Conservation (phyloP, 2,797 vertebrate genomes). For the Valencia hispanica region DNA sequence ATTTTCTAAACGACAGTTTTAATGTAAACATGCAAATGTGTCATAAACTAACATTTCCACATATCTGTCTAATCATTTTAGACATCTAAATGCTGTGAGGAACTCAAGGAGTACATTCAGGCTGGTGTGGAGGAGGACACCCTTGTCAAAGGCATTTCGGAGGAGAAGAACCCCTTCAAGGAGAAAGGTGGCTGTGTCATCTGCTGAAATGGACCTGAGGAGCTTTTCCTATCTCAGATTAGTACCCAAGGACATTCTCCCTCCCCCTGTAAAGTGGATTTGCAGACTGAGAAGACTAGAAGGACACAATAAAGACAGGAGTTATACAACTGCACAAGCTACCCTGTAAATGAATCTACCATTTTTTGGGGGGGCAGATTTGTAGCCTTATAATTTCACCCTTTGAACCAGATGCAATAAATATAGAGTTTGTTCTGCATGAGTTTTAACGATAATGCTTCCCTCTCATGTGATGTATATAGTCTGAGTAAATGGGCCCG, state of each 20-base stretch:
- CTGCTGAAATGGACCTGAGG: conserved; percentile 81
- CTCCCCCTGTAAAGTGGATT: conserved; percentile 59
- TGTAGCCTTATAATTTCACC: conserved; percentile 48
- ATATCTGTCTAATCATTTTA: conserved; percentile 55
- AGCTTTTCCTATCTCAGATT: conserved; percentile 67
- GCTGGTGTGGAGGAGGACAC: conserved; percentile 88
- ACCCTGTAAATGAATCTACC: conserved; percentile 52
- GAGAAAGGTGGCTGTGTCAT: conserved; percentile 96
- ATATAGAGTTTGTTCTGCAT: conserved; percentile 55
- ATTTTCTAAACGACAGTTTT: not conserved
- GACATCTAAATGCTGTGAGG: conserved; percentile 97
- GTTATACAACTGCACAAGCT: conserved; percentile 41
- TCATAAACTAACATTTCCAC: not conserved
- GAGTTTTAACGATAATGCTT: conserved; percentile 42
- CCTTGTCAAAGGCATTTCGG: conserved; percentile 93
- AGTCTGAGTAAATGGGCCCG: conserved; percentile 39
- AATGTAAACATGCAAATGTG: not conserved
- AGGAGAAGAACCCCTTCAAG: conserved; percentile 98
- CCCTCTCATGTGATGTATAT: conserved; percentile 36
- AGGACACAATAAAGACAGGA: conserved; percentile 54
- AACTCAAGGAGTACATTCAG: conserved; percentile 95
- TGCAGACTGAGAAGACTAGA: conserved; percentile 59
- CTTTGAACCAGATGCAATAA: conserved; percentile 60
- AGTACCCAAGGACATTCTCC: conserved; percentile 66
- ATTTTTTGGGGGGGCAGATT: conserved; percentile 38